phyloP scores from a whole-genome alignment of 1,140 invertebrate genomes.

The Conus ventricosus region DNA sequence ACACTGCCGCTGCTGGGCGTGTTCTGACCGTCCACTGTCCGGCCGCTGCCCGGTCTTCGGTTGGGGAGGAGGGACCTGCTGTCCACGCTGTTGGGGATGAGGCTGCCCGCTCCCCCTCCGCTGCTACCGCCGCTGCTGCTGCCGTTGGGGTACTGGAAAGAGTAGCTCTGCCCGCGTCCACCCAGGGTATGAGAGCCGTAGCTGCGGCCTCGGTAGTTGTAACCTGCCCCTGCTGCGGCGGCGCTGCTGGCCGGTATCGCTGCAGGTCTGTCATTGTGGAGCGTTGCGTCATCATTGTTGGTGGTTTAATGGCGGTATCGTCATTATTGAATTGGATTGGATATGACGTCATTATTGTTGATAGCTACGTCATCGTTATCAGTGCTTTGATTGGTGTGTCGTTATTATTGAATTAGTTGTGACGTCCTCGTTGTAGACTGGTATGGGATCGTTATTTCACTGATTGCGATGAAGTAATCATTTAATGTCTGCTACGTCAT shows the following conservation, averaged over 20 bases:
- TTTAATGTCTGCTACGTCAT: too few species aligned
- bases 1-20: too few species aligned
- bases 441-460: too few species aligned
- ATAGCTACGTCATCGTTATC: too few species aligned
- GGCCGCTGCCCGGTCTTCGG: not conserved
- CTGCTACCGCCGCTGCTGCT: not conserved
- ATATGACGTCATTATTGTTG: too few species aligned
- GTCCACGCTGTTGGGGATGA: too few species aligned
- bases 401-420: too few species aligned
- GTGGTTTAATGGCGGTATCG: not conserved
- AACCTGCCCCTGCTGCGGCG: not conserved
- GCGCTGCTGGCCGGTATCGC: not conserved
- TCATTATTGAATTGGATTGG: too few species aligned
- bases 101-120: not conserved
- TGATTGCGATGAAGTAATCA: too few species aligned
- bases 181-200: conserved; percentile 46
- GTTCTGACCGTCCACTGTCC: not conserved
- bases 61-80: not conserved
- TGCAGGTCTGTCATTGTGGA: not conserved
- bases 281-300: not conserved
- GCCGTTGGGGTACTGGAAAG: conserved; percentile 14
- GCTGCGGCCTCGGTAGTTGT: conserved; percentile 27
- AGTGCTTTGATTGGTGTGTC: too few species aligned
- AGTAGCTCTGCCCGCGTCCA: conserved; percentile 44
- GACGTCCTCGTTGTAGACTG: too few species aligned